Percentiles rank a stretch among this genome's conserved stretches.
These are phyloP conservation scores for Prionace glauca DNA, from an alignment of 2,797 vertebrate genomes.

Conservation along the genomic window DNA sequence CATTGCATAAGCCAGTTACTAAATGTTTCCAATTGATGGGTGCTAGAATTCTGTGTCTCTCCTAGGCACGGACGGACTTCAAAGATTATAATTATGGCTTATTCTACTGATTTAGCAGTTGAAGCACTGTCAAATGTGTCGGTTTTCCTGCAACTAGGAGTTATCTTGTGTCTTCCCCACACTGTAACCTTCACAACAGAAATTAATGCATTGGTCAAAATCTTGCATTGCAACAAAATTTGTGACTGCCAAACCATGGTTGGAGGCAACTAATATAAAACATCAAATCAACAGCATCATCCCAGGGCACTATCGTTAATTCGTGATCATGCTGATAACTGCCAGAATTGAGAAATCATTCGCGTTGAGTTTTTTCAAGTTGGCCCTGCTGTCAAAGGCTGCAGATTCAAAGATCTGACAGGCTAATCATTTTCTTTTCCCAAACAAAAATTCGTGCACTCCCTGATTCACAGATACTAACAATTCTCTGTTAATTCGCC, in stretches of 20 bases:
- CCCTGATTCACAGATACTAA: not conserved
- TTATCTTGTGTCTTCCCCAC: not conserved
- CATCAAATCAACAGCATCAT: not conserved
- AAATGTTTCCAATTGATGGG: not conserved
- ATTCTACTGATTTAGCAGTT: constrained; percentile 8
- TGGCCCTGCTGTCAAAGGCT: not conserved
- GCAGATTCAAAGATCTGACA: not conserved
- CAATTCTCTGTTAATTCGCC: not conserved
- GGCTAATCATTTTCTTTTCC: not conserved
- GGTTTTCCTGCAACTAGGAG: not conserved
- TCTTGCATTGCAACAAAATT: not conserved
- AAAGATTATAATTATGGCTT: not conserved
- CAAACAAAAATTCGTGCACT: not conserved
- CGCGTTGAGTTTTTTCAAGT: not conserved
- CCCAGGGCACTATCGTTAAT: not conserved
- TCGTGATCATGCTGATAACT: constrained; percentile 3
- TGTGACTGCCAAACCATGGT: not conserved
- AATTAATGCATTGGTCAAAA: not conserved
- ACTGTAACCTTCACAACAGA: not conserved
- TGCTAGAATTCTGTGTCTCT: not conserved
- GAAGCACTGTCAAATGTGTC: not conserved
- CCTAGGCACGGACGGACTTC: not conserved
- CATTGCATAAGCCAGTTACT: not conserved
- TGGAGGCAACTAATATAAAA: not conserved
- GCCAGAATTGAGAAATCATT: not conserved